Evolutionary conservation across 2,888 invertebrate genomes (phyloP), one percentile per base, ranked within the genome.

Genomic region (Limulus polyphemus): DNA sequence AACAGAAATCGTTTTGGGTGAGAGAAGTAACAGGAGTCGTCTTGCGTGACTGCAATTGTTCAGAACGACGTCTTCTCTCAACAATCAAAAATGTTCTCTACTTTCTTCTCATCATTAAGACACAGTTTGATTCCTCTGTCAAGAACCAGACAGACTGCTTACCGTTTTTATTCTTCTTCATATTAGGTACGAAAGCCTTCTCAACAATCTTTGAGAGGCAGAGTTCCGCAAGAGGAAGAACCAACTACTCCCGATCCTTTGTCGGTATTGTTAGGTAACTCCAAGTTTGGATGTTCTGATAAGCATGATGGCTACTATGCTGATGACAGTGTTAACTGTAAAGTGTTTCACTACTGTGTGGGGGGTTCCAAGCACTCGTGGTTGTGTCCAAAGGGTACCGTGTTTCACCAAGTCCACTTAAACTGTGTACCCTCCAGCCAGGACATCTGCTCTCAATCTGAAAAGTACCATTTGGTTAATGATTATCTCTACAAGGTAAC

Each of bases 341-440:
- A 92, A 77, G 90, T 92, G 51, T 93, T 92, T 83, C 92, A 92
- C 75, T 92, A 92, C 77, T 92, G 92, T 74, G 90, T 91, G 74
- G 91, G 90, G 70, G 88, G 85, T 71, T 87, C 68, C 47, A 67
- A 62, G 32, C 91, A 92, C 77, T 91, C 91, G 2, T 93, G 92
- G 91, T 86, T 92, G 72, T 93, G 92, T 72, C 92, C 92, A 0
- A 89, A 90, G 72, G 90, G 90, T 61, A 91, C 92, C 75, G 84
- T 85, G 57, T 89, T 89, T 83, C 88, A 89, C 72, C 81, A 91
- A 85, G 90, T 92, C 13, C 92, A 93, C 74, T 78, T 93, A 67
- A 92, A 92, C 75, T 93, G 92, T 78, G 91, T 92, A 88, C 91
- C 91, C 5, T 90, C 90, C 7, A 86, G 86, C 47, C 85, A 85